Conservation (phyloP, 2,113 vertebrate species). For the Porphyrio hochstetteri region DNA sequence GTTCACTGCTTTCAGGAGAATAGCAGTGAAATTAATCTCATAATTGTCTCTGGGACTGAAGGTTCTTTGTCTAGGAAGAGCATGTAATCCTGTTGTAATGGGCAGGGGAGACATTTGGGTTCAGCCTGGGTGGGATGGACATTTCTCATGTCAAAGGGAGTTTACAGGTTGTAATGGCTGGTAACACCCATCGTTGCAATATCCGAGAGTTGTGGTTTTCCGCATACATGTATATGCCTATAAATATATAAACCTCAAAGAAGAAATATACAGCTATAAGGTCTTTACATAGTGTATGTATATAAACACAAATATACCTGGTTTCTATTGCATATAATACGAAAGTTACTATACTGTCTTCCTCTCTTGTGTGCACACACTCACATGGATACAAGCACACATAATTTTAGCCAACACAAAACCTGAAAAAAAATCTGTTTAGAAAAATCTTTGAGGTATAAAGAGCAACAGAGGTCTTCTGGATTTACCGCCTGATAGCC, state of each 20-base stretch:
- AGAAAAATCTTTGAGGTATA: not conserved
- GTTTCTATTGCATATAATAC: not conserved
- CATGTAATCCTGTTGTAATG: accelerated
- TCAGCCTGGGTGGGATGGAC: not conserved
- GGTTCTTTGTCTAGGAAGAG: not conserved
- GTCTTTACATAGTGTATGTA: accelerated
- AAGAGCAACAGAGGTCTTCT: not conserved
- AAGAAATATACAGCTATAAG: not conserved
- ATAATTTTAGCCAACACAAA: not conserved
- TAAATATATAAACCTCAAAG: not conserved
- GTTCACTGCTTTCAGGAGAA: not conserved
- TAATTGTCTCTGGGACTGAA: not conserved
- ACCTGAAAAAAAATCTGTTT: not conserved
- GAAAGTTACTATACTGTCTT: not conserved
- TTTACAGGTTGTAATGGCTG: not conserved
- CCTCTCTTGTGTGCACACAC: not conserved
- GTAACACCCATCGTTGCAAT: not conserved
- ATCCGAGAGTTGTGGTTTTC: not conserved
- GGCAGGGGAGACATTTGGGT: not conserved
- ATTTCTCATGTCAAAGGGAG: not conserved
- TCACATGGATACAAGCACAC: accelerated
- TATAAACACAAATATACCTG: not conserved
- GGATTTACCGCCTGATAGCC: accelerated
- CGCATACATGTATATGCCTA: not conserved
- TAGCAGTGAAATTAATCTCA: not conserved